Percentiles rank a stretch among this genome's conserved stretches.
phyloP scores from a whole-genome alignment of 2,888 invertebrate species.

The Eucera pruinosa region DNA sequence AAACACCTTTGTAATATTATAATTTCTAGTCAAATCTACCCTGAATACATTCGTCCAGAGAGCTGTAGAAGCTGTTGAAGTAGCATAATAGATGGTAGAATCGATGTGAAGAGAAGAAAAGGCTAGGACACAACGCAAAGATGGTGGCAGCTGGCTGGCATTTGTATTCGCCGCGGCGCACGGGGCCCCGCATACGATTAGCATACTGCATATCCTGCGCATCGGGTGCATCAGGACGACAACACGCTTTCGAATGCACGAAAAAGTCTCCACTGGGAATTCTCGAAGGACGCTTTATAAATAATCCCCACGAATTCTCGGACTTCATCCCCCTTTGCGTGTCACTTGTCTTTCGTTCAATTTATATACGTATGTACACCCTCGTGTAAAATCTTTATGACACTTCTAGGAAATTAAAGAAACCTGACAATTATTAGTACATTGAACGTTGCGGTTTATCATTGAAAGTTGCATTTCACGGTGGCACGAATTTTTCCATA shows the following conservation, averaged over 20 bases:
- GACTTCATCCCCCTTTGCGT: constrained; percentile 34
- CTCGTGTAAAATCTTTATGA: too few species aligned
- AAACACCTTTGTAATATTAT: too few species aligned
- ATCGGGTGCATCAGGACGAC: constrained; percentile 62
- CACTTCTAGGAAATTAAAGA: too few species aligned
- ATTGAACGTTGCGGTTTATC: too few species aligned
- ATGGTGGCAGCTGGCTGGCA: constrained; percentile 54
- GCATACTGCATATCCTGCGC: constrained; percentile 69
- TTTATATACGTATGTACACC: too few species aligned
- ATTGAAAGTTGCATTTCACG: too few species aligned
- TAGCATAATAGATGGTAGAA: neutral
- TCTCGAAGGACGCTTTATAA: constrained; percentile 55
- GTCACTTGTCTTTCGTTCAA: constrained; percentile 4
- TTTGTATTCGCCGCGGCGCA: constrained; percentile 62
- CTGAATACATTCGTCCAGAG: neutral
- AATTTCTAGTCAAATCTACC: neutral
- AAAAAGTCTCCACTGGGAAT: constrained; percentile 52
- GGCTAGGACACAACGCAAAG: constrained; percentile 33
- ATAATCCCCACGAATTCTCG: constrained; percentile 32
- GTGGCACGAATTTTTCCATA: too few species aligned
- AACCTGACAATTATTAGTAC: too few species aligned
- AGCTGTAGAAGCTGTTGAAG: neutral
- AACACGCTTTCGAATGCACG: constrained; percentile 57
- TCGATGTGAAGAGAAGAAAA: constrained; percentile 17
- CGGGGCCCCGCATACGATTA: constrained; percentile 62